A percentile compares a stretch with the other conserved stretches of the same genome.
These are phyloP conservation scores for Parapsyche elsis DNA, from an alignment of 1,140 invertebrate species.

Conservation along the genomic window DNA sequence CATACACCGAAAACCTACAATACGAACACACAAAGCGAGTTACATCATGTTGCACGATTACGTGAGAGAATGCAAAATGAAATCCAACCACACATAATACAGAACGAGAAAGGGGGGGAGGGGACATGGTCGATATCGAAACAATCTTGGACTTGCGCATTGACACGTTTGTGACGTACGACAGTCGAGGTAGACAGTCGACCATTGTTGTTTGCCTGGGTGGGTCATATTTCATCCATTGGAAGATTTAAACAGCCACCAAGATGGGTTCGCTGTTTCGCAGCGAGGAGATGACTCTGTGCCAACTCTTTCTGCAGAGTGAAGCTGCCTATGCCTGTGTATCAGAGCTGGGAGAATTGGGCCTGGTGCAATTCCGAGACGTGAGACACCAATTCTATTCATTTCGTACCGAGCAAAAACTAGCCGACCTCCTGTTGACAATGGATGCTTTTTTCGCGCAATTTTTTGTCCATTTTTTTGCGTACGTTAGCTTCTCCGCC, in stretches of 20 bases:
- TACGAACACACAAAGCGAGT: no score
- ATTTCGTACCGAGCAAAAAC: no score
- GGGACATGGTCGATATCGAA: not conserved
- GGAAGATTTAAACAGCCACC: not conserved
- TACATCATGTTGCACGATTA: no score
- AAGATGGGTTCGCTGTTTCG: conserved; percentile 84
- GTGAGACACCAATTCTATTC: conserved; percentile 67
- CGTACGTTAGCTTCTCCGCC: no score
- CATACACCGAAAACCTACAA: no score
- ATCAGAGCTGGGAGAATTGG: conserved; percentile 91
- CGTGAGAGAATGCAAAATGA: no score
- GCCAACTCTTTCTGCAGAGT: conserved; percentile 92
- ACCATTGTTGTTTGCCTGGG: not conserved
- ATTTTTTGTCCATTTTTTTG: no score
- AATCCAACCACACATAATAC: no score
- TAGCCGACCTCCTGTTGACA: no score
- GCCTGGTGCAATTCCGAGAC: conserved; percentile 93
- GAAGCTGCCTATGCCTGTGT: conserved; percentile 95
- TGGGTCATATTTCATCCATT: no score
- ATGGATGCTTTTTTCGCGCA: no score
- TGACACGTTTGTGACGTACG: not conserved
- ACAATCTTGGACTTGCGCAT: not conserved
- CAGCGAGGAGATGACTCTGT: conserved; percentile 93
- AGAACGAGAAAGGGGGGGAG: not conserved
- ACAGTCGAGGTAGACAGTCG: not conserved